Evolutionary conservation across 2,888 invertebrate genomes (phyloP).

Genomic region (Sarcophaga rosellei): DNA sequence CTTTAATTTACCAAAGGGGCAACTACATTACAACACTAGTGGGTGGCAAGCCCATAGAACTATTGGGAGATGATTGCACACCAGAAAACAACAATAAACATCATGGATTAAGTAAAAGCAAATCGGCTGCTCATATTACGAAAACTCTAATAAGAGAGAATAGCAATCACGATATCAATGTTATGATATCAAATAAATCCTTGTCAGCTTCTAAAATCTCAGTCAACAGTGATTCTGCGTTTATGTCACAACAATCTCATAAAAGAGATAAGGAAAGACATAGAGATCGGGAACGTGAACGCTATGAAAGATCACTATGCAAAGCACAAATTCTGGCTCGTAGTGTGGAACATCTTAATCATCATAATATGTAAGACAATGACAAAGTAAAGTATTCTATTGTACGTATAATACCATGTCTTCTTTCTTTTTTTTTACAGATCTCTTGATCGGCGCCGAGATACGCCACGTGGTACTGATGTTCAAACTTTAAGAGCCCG

Average conservation of each 20-base stretch:
- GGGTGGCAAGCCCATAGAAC: slow-evolving; percentile 81
- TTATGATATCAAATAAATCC: slow-evolving; percentile 75
- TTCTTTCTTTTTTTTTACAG: slow-evolving; percentile 67
- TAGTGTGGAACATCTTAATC: slow-evolving; percentile 80
- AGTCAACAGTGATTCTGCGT: slow-evolving; percentile 79
- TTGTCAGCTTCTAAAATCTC: slow-evolving; percentile 80
- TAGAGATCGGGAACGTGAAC: slow-evolving; percentile 72
- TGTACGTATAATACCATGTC: neutral
- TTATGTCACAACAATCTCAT: slow-evolving; percentile 72
- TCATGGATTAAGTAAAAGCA: slow-evolving; percentile 67
- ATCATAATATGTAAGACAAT: slow-evolving; percentile 77
- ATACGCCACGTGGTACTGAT: slow-evolving; percentile 73
- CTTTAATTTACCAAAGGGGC: slow-evolving; percentile 89
- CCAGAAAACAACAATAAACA: slow-evolving; percentile 50
- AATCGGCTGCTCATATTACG: slow-evolving; percentile 76
- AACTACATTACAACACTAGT: slow-evolving; percentile 90
- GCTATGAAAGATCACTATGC: slow-evolving; percentile 72
- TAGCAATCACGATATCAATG: slow-evolving; percentile 75
- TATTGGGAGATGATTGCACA: slow-evolving; percentile 73
- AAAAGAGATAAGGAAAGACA: slow-evolving; percentile 77
- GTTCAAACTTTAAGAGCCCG: slow-evolving; percentile 73
- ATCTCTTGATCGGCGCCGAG: slow-evolving; percentile 74
- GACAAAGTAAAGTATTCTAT: neutral
- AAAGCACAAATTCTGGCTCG: slow-evolving; percentile 76
- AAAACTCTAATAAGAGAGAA: slow-evolving; percentile 80